A percentile compares a stretch with the other conserved stretches of the same genome.
These are phyloP conservation scores for Eupleurogrammus muticus DNA, from an alignment of 2,797 vertebrate genomes.

Conservation along the genomic window DNA sequence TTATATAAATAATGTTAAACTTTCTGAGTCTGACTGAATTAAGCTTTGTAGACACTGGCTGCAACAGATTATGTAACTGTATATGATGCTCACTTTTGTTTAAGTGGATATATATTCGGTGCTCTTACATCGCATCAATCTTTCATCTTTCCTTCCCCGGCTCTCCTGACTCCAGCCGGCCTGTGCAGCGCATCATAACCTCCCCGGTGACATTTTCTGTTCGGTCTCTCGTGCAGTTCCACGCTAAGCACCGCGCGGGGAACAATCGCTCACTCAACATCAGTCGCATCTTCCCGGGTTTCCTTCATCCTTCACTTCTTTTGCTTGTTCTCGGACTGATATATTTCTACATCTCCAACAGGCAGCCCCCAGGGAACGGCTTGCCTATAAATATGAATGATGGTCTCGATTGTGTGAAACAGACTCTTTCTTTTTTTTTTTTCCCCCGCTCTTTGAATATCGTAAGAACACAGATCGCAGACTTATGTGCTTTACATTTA, in stretches of 20 bases:
- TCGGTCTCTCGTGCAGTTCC: too few species aligned
- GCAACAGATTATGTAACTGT: too few species aligned
- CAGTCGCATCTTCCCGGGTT: not conserved
- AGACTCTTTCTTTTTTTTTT: slow-evolving; percentile 3
- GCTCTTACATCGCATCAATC: too few species aligned
- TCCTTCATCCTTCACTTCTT: slow-evolving; percentile 20
- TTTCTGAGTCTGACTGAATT: too few species aligned
- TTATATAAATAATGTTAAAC: too few species aligned
- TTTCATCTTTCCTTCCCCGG: too few species aligned
- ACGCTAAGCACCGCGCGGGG: not conserved
- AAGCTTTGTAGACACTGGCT: too few species aligned
- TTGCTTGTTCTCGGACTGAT: slow-evolving; percentile 30
- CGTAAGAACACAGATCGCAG: not conserved
- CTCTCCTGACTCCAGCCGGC: too few species aligned
- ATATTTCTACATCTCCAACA: slow-evolving; percentile 24
- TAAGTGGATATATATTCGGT: too few species aligned
- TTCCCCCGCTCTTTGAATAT: slow-evolving; percentile 1
- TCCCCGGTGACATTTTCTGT: too few species aligned
- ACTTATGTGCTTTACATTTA: slow-evolving; percentile 3
- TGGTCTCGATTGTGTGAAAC: slow-evolving; percentile 23
- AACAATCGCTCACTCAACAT: not conserved
- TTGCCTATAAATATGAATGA: slow-evolving; percentile 20
- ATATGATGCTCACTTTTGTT: too few species aligned
- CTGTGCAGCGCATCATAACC: too few species aligned
- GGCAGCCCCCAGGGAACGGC: slow-evolving; percentile 37